Evolutionary conservation across 2,797 vertebrate species (phyloP).

Genomic region (Numenius phaeopus): DNA sequence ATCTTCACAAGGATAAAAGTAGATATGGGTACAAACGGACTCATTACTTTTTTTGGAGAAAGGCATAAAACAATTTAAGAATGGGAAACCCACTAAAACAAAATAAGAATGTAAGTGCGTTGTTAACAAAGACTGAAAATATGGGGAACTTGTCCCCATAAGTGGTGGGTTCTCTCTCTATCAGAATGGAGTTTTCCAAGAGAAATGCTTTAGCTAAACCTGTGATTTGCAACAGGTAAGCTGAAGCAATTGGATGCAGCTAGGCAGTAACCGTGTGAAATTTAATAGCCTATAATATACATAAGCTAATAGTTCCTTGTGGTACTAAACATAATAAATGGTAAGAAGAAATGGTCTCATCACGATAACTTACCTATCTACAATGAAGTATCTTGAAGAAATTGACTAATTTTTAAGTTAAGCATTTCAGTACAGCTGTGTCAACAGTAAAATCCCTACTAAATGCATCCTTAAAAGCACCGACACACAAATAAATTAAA

Average conservation of each 20-base stretch:
- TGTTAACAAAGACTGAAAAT: neutral
- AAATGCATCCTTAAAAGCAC: neutral
- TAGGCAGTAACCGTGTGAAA: neutral
- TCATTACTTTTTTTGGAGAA: neutral
- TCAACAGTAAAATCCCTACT: neutral
- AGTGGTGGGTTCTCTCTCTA: neutral
- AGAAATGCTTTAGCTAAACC: neutral
- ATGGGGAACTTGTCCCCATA: neutral
- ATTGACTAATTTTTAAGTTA: neutral
- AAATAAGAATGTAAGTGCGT: neutral
- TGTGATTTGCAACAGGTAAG: neutral
- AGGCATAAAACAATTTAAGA: neutral
- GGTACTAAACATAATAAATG: neutral
- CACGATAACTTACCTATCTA: neutral
- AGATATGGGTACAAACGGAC: neutral
- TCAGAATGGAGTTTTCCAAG: neutral
- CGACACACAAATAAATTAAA: fast-evolving
- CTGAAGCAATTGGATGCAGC: neutral
- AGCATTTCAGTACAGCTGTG: neutral
- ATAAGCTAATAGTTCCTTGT: neutral
- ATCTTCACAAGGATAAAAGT: neutral
- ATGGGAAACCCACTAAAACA: neutral
- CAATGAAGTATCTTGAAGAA: neutral
- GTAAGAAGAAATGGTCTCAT: neutral
- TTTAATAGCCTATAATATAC: neutral